These are phyloP conservation scores for Boulengerochromis microlepis DNA, from an alignment of 2,113 vertebrate species.

Conservation along the genomic window DNA sequence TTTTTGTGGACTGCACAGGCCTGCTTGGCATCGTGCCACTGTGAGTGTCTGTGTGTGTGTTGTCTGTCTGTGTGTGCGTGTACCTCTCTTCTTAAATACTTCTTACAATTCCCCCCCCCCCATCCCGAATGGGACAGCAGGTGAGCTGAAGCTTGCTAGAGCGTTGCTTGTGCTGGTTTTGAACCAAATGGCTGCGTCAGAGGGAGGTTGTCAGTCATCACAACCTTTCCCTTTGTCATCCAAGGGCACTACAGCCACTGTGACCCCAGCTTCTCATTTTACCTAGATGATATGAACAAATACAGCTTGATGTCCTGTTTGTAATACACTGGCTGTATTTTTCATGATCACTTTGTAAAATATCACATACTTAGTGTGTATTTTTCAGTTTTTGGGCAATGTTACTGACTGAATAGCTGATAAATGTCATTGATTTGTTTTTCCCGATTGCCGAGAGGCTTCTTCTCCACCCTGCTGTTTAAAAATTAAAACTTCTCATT, in stretches of 20 bases:
- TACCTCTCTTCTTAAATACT: conserved; percentile 70
- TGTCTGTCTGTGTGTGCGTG: conserved; percentile 40
- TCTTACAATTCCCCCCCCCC: conserved; percentile 60
- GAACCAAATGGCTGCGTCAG: conserved; percentile 59
- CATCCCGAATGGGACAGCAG: conserved; percentile 78
- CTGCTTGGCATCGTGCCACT: not conserved
- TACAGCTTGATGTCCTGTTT: conserved; percentile 46
- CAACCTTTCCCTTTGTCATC: conserved; percentile 65
- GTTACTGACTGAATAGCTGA: conserved; percentile 23
- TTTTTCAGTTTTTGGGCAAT: conserved; percentile 30
- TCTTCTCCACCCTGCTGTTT: not conserved
- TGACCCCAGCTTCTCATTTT: conserved; percentile 46
- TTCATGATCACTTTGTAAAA: conserved; percentile 41
- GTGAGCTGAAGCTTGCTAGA: conserved; percentile 77
- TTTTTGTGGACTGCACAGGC: not conserved
- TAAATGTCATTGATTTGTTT: not conserved
- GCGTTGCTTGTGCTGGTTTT: conserved; percentile 65
- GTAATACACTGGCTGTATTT: conserved; percentile 64
- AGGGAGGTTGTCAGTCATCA: conserved; percentile 70
- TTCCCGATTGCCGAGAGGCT: not conserved
- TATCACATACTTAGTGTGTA: conserved; percentile 21
- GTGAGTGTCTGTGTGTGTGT: not conserved
- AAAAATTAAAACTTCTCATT: conserved; percentile 28
- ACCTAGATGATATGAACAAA: conserved; percentile 59
- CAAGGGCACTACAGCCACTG: conserved; percentile 41